phyloP scores from a whole-genome alignment of 2,888 invertebrate species.

The Criorhina ranunculi region DNA sequence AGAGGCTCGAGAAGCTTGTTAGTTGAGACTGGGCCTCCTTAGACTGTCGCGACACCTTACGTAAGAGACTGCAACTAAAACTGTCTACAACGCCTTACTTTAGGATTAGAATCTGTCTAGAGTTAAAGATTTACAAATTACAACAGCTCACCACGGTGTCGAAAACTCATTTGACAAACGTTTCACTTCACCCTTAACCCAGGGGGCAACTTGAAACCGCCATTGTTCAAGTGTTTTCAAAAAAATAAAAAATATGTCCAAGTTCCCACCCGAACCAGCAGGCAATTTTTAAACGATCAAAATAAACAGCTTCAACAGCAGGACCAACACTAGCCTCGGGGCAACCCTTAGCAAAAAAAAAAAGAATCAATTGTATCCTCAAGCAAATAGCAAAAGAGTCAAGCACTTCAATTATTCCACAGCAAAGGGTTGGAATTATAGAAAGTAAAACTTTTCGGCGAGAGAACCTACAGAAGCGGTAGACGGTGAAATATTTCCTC shows the following conservation, averaged over 20 bases:
- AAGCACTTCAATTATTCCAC: constrained; percentile 61
- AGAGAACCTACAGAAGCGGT: constrained; percentile 73
- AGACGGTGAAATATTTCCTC: constrained; percentile 71
- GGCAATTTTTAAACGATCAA: constrained; percentile 75
- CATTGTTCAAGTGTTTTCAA: constrained; percentile 33
- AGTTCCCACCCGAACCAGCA: constrained; percentile 56
- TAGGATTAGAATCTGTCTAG: too few relatives aligned
- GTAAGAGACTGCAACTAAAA: too few relatives aligned
- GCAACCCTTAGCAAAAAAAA: constrained; percentile 36
- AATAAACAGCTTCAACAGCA: constrained; percentile 49
- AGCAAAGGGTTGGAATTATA: constrained; percentile 46
- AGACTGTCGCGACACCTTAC: too few relatives aligned
- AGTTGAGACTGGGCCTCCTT: too few relatives aligned
- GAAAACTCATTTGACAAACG: not conserved
- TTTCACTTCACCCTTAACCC: constrained; percentile 49
- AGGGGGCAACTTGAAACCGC: not conserved
- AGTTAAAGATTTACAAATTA: too few relatives aligned
- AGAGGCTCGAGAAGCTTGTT: too few relatives aligned
- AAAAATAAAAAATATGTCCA: constrained; percentile 29
- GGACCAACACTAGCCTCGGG: constrained; percentile 43
- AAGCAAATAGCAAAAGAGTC: constrained; percentile 58
- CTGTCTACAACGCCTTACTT: too few relatives aligned
- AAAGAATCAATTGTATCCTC: constrained; percentile 61
- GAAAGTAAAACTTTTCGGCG: constrained; percentile 58
- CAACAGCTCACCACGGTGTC: too few relatives aligned